Evolutionary conservation across 1,140 invertebrate genomes (phyloP).

Genomic region (Coenobita brevimanus): DNA sequence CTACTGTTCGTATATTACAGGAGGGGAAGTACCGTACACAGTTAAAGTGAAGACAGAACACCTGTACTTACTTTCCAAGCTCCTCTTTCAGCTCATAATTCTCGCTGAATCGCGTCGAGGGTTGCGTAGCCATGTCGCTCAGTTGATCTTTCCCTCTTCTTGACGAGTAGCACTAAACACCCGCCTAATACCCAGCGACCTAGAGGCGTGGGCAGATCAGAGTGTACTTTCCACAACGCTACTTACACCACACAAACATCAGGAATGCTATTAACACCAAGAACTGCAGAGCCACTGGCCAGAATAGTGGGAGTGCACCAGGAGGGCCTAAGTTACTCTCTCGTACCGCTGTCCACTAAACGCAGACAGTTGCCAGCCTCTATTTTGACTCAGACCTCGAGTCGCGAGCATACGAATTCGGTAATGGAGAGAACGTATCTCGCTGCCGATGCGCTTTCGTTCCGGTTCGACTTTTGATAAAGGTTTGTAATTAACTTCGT

Average conservation of each 20-base stretch:
- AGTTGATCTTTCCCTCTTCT: conserved; percentile 50
- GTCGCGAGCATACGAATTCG: not conserved
- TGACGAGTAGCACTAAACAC: conserved; percentile 52
- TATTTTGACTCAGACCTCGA: conserved; percentile 47
- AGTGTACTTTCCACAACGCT: conserved; percentile 47
- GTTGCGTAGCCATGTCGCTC: conserved; percentile 71
- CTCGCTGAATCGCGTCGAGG: conserved; percentile 88
- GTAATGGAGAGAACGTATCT: not conserved
- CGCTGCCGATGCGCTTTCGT: not conserved
- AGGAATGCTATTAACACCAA: conserved; percentile 59
- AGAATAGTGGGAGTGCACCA: conserved; percentile 46
- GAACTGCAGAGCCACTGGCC: conserved; percentile 39
- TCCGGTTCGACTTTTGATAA: not conserved
- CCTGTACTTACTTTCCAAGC: conserved; percentile 95
- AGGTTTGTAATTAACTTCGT: too few species aligned
- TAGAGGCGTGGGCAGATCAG: conserved; percentile 41
- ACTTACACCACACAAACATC: conserved; percentile 56
- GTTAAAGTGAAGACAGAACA: too few species aligned
- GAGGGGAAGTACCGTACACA: too few species aligned
- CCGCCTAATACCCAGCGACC: conserved; percentile 37
- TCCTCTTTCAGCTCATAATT: conserved; percentile 99
- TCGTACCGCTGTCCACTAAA: conserved; percentile 60
- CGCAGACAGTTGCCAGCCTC: conserved; percentile 60
- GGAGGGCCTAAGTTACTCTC: conserved; percentile 41
- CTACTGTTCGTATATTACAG: too few species aligned